Conservation (phyloP, 2,797 vertebrate species). For the Clarias fuscus region DNA sequence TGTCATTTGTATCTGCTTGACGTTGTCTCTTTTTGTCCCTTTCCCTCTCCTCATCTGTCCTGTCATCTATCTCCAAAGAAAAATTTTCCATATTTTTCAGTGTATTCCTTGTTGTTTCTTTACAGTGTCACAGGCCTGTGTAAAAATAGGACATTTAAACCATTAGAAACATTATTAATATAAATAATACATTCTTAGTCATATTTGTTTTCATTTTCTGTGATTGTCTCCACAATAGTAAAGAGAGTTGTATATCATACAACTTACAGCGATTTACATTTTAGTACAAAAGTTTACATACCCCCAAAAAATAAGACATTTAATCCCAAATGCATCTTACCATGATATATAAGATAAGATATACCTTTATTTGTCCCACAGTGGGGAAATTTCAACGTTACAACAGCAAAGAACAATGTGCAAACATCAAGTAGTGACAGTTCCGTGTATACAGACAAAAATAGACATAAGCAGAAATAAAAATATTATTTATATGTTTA, state of each 20-base stretch:
- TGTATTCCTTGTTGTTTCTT: constrained; percentile 74
- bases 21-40: constrained; percentile 59
- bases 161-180: background rate
- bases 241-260: background rate
- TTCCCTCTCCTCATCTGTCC: constrained; percentile 72
- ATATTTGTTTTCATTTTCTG: background rate
- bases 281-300: background rate
- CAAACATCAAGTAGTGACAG: no score
- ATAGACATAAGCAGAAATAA: no score
- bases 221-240: background rate
- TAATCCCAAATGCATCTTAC: background rate
- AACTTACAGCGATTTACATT: background rate
- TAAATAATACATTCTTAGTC: background rate
- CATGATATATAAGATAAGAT: background rate
- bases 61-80: constrained; percentile 73
- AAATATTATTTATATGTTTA: no score
- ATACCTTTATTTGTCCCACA: no score
- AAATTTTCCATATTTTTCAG: constrained; percentile 63
- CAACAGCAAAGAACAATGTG: no score
- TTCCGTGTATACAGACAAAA: no score
- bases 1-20: constrained; percentile 64
- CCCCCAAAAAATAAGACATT: background rate
- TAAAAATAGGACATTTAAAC: background rate
- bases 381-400: no score
- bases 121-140: constrained; percentile 3